phyloP scores from a whole-genome alignment of 2,888 invertebrate species.

The Callyntrura sp. region DNA sequence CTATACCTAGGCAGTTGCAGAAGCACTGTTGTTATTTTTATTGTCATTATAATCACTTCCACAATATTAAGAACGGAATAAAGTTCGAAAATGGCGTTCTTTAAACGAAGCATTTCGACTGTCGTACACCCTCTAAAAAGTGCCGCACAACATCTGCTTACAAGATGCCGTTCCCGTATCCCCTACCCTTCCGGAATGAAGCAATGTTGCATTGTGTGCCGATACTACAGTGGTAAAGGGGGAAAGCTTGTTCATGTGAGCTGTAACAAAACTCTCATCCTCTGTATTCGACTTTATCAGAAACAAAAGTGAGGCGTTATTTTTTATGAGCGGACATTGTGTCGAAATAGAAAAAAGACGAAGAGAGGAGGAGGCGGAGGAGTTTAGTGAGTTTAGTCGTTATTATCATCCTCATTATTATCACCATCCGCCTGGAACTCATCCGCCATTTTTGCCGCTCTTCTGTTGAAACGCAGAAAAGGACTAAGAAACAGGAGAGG shows the following conservation, averaged over 20 bases:
- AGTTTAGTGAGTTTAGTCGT: neutral
- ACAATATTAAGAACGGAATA: neutral
- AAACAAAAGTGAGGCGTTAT: constrained; percentile 39
- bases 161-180: constrained; percentile 36
- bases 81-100: constrained; percentile 27
- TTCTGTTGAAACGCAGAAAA: too few relatives aligned
- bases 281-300: constrained; percentile 22
- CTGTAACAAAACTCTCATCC: constrained; percentile 19
- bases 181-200: neutral
- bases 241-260: constrained; percentile 40
- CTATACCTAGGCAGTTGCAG: too few relatives aligned
- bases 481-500: neutral
- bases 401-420: constrained; percentile 1
- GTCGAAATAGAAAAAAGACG: neutral
- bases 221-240: constrained; percentile 20
- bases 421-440: constrained; percentile 11
- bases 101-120: neutral
- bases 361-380: neutral
- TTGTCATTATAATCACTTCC: neutral
- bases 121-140: constrained; percentile 4
- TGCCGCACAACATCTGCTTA: constrained; percentile 42
- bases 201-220: constrained; percentile 9
- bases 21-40: neutral
- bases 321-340: neutral
- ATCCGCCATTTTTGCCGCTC: neutral